phyloP scores from a whole-genome alignment of 2,113 vertebrate genomes.

The Coptodon rendalli region DNA sequence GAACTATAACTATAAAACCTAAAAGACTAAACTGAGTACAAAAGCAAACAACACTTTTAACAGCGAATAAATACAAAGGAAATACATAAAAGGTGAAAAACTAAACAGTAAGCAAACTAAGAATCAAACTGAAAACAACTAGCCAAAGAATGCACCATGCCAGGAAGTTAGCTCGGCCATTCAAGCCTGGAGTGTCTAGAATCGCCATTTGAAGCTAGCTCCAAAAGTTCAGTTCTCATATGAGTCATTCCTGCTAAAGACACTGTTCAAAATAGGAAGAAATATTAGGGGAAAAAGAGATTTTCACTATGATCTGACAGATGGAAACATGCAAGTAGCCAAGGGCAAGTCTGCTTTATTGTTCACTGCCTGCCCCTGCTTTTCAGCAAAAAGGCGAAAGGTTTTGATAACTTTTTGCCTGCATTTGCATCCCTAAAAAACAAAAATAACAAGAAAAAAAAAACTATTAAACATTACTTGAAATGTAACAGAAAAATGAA shows the following conservation, averaged over 20 bases:
- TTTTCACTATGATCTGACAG: not conserved
- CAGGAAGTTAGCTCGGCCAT: not conserved
- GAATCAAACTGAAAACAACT: not conserved
- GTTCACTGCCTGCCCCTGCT: not conserved
- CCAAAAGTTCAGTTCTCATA: not conserved
- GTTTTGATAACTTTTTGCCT: not conserved
- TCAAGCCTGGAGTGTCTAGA: not conserved
- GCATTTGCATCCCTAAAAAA: not conserved
- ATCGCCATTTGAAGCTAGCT: not conserved
- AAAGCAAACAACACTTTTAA: not conserved
- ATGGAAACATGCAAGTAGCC: conserved; percentile 17
- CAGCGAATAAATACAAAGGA: not conserved
- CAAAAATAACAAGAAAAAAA: not conserved
- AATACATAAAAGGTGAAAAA: not conserved
- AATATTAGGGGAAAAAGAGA: not conserved
- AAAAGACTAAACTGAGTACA: not conserved
- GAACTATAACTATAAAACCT: not conserved
- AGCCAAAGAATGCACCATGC: not conserved
- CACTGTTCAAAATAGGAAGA: conserved; percentile 15
- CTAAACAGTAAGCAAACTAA: not conserved
- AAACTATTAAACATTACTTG: not conserved
- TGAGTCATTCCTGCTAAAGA: not conserved
- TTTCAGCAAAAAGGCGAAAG: not conserved
- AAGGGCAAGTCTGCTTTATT: conserved; percentile 2
- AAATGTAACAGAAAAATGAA: not conserved